These are phyloP conservation scores for Dolichomitus sp. DNA, from an alignment of 2,888 invertebrate genomes.

Conservation along the genomic window DNA sequence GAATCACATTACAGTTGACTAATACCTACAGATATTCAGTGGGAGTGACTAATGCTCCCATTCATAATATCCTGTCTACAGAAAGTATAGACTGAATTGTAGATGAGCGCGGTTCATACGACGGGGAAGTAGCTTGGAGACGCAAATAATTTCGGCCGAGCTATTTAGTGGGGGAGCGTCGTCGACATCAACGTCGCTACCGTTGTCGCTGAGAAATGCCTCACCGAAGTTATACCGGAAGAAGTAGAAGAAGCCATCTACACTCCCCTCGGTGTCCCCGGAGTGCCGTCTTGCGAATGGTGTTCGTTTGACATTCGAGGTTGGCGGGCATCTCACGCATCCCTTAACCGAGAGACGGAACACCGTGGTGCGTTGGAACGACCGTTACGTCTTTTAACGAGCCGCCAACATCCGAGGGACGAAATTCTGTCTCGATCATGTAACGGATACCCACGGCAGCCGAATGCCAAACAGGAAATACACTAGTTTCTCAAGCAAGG, in stretches of 20 bases:
- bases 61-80: background rate
- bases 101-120: background rate
- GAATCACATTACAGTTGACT: background rate
- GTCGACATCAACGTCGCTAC: background rate
- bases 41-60: conserved; percentile 5
- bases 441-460: background rate
- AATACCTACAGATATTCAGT: background rate
- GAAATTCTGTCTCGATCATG: background rate
- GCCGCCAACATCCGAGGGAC: conserved; percentile 14
- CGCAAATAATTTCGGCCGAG: conserved; percentile 11
- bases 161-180: background rate
- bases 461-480: conserved; percentile 19
- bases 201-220: background rate
- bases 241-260: conserved; percentile 1
- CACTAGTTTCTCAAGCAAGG: background rate
- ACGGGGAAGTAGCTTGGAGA: background rate
- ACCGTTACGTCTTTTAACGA: conserved; percentile 31
- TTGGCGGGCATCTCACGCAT: conserved; percentile 21
- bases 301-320: conserved; percentile 33
- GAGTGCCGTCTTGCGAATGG: conserved; percentile 23
- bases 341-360: conserved; percentile 29
- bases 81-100: background rate
- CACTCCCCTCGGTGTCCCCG: conserved; percentile 12
- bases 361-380: conserved; percentile 5
- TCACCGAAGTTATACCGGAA: conserved; percentile 5